These are phyloP conservation scores for Polyploca ridens DNA, from an alignment of 2,888 invertebrate species.

Conservation along the genomic window DNA sequence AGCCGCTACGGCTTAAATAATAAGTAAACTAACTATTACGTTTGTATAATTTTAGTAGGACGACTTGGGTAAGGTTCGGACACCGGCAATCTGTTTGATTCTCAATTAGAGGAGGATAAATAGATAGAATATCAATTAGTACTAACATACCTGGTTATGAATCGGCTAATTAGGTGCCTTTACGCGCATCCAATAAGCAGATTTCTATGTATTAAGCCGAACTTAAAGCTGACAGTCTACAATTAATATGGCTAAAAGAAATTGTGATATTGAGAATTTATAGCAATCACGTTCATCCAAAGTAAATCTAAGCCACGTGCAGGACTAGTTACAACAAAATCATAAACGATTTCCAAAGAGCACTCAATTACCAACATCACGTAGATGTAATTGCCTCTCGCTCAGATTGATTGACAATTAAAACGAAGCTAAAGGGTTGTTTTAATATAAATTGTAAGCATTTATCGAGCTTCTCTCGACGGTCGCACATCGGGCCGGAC, in stretches of 20 bases:
- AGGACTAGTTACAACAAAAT: neutral
- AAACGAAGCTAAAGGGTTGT: slow-evolving; percentile 35
- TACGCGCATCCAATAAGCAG: neutral
- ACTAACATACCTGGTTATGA: neutral
- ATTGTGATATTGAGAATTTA: too few species aligned
- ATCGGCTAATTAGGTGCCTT: neutral
- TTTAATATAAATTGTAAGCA: slow-evolving; percentile 40
- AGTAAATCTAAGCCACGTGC: neutral
- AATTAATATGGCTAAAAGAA: too few species aligned
- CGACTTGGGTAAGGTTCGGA: neutral
- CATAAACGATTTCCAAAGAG: neutral
- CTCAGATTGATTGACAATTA: slow-evolving; percentile 53
- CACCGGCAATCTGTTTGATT: neutral
- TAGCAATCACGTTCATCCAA: neutral
- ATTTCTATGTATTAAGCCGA: neutral
- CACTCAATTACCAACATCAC: slow-evolving; percentile 8
- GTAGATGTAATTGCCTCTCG: slow-evolving; percentile 16
- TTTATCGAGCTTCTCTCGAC: slow-evolving; percentile 32
- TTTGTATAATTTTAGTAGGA: neutral
- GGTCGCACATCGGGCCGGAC: slow-evolving; percentile 17
- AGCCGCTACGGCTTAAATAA: too few species aligned
- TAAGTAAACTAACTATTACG: neutral
- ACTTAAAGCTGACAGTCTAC: too few species aligned
- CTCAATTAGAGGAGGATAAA: neutral
- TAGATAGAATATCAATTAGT: neutral